phyloP scores from a whole-genome alignment of 2,888 invertebrate genomes.

The Tenthredo amoena region DNA sequence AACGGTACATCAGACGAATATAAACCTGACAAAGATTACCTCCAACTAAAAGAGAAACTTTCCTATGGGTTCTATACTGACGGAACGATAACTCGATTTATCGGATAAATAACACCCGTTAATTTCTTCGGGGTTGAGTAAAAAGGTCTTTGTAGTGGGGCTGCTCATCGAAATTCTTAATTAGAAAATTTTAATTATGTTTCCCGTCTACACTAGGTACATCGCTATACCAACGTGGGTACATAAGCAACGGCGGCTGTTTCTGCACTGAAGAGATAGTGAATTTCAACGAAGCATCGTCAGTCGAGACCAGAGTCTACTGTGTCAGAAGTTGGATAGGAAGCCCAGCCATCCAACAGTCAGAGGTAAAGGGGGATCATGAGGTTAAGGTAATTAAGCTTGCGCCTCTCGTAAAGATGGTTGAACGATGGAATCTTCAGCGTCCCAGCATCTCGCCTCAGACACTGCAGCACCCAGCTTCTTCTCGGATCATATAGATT shows the following conservation, averaged over 20 bases:
- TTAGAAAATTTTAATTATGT: slow-evolving; percentile 78
- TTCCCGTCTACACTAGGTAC: slow-evolving; percentile 65
- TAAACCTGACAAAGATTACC: neutral
- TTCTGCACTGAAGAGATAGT: slow-evolving; percentile 63
- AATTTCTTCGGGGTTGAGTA: neutral
- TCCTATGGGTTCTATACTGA: neutral
- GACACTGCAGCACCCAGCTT: neutral
- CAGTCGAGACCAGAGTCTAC: slow-evolving; percentile 18
- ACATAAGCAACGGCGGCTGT: slow-evolving; percentile 46
- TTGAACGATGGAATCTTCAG: slow-evolving; percentile 25
- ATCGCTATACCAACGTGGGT: neutral
- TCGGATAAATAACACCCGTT: slow-evolving; percentile 13
- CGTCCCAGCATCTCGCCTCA: neutral
- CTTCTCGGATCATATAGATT: neutral
- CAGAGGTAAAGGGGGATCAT: slow-evolving; percentile 20
- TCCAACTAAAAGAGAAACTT: neutral
- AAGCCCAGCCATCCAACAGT: slow-evolving; percentile 8
- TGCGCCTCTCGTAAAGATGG: slow-evolving; percentile 32
- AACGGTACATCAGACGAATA: neutral
- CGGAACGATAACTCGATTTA: neutral
- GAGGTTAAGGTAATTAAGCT: slow-evolving; percentile 49
- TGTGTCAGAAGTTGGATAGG: slow-evolving; percentile 24
- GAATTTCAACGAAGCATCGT: slow-evolving; percentile 59
- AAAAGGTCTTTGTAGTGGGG: neutral
- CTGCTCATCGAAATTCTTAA: slow-evolving; percentile 77